These are phyloP conservation scores for Drosophila setifemur DNA, from an alignment of 1,140 invertebrate genomes.

Conservation along the genomic window DNA sequence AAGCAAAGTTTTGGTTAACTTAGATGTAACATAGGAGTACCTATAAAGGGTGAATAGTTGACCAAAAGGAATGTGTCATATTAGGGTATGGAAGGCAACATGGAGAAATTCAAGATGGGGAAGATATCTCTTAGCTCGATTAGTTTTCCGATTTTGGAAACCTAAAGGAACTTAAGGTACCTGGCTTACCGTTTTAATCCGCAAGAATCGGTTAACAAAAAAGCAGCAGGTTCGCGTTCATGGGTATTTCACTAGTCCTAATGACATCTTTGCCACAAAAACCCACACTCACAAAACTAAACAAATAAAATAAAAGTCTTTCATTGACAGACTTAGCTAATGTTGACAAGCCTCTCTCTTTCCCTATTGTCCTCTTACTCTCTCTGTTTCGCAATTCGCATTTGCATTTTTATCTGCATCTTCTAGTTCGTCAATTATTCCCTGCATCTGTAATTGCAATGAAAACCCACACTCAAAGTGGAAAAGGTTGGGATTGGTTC, in stretches of 20 bases:
- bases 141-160: too few species aligned
- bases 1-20: constrained; percentile 39
- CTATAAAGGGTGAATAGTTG: constrained; percentile 5
- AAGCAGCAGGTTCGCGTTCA: background rate
- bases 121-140: background rate
- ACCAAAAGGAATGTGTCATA: constrained; percentile 1
- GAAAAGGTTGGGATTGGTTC: background rate
- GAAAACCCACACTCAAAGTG: background rate
- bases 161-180: constrained; percentile 9
- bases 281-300: too few species aligned
- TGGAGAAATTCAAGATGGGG: background rate
- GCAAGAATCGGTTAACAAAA: constrained; percentile 15
- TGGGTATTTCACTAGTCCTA: constrained; percentile 20
- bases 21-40: constrained; percentile 30
- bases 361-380: too few species aligned
- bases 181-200: background rate
- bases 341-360: constrained; percentile 22
- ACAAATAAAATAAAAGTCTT: constrained; percentile 31
- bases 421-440: constrained; percentile 44
- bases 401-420: constrained; percentile 33
- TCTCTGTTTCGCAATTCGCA: too few species aligned
- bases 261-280: constrained; percentile 15
- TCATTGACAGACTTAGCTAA: constrained; percentile 27
- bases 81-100: background rate
- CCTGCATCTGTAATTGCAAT: constrained; percentile 32